A percentile compares a stretch with the other conserved stretches of the same genome.
These are phyloP conservation scores for Cistogaster globosa DNA, from an alignment of 2,888 invertebrate species.

Conservation along the genomic window DNA sequence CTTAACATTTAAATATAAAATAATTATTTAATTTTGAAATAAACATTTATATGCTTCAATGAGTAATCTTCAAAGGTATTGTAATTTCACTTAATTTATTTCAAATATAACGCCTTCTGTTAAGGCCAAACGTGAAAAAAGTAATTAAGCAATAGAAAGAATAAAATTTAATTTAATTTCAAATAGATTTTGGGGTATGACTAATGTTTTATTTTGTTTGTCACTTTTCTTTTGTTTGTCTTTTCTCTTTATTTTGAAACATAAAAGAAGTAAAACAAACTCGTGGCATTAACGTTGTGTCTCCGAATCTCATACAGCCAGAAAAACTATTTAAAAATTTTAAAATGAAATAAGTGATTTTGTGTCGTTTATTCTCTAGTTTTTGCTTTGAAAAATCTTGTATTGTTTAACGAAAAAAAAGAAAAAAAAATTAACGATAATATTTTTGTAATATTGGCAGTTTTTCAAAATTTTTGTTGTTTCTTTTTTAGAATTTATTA, in stretches of 20 bases:
- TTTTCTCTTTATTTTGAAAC: constrained; percentile 1
- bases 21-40: too few relatives aligned
- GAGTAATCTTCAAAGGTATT: too few relatives aligned
- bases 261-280: constrained; percentile 45
- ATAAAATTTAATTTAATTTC: constrained; percentile 4
- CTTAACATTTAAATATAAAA: too few relatives aligned
- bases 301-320: constrained; percentile 7
- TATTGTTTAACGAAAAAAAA: too few relatives aligned
- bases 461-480: background rate
- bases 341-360: too few relatives aligned
- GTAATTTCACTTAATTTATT: constrained; percentile 5
- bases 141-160: constrained; percentile 1
- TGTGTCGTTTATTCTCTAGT: too few relatives aligned
- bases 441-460: too few relatives aligned
- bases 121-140: constrained; percentile 3
- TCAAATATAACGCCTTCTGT: constrained; percentile 40
- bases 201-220: constrained; percentile 32
- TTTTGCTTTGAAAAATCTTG: too few relatives aligned
- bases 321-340: background rate
- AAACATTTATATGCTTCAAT: too few relatives aligned
- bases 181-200: constrained; percentile 53
- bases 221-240: constrained; percentile 1
- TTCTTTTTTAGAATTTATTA: background rate
- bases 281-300: constrained; percentile 55
- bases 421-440: too few relatives aligned